phyloP scores from a whole-genome alignment of 1,140 invertebrate species.

The Aporrectodea caliginosa region DNA sequence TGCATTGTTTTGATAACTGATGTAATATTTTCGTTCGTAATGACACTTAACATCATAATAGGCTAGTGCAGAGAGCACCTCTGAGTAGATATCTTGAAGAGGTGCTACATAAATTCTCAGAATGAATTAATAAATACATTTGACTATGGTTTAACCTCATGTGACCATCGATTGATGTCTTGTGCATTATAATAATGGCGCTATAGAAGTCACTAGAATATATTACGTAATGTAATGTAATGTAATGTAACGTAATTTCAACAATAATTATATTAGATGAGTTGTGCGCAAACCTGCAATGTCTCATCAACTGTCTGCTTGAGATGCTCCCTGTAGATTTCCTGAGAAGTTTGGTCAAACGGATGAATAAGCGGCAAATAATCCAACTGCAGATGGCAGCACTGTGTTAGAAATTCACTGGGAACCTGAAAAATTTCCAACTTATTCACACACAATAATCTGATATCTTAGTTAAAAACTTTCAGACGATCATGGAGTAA shows the following conservation, averaged over 20 bases:
- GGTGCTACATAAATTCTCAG: no score
- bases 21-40: no score
- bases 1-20: no score
- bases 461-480: neutral
- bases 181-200: neutral
- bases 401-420: neutral
- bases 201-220: neutral
- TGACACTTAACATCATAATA: no score
- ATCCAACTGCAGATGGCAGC: neutral
- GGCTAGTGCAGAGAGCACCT: no score
- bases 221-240: neutral
- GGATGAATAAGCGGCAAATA: neutral
- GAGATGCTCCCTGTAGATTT: neutral
- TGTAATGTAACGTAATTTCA: neutral
- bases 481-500: neutral
- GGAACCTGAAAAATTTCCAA: neutral
- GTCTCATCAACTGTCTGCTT: neutral
- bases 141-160: neutral
- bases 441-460: neutral
- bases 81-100: no score
- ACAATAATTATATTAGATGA: neutral
- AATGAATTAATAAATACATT: neutral
- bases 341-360: neutral
- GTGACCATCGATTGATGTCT: neutral
- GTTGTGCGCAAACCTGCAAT: neutral